Evolutionary conservation across 2,888 invertebrate species (phyloP).

Genomic region (Drepanosiphum platanoidis): DNA sequence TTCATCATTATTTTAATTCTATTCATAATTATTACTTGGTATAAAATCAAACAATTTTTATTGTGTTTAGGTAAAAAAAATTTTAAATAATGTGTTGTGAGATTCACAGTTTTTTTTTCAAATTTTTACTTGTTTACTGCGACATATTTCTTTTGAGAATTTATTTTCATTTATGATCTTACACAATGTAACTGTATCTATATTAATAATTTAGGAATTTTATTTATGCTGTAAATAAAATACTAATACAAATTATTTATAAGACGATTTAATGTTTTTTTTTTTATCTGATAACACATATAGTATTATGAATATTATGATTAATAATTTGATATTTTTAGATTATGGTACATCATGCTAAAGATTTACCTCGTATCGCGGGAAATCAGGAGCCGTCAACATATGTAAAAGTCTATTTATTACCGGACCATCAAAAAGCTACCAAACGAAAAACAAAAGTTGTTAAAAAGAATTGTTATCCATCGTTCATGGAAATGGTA

Average conservation of each 20-base stretch:
- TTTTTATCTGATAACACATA: not conserved
- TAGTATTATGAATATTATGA: not conserved
- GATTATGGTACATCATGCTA: conserved; percentile 90
- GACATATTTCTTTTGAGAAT: too few relatives aligned
- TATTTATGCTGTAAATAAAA: too few relatives aligned
- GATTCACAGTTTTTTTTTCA: too few relatives aligned
- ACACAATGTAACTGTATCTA: too few relatives aligned
- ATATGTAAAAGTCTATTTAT: conserved; percentile 90
- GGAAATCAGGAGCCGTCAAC: conserved; percentile 87
- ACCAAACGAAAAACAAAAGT: conserved; percentile 97
- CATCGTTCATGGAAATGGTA: conserved; percentile 98
- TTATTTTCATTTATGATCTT: too few relatives aligned
- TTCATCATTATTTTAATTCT: too few relatives aligned
- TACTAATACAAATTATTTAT: not conserved
- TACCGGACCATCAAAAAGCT: conserved; percentile 89
- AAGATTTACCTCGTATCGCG: conserved; percentile 82
- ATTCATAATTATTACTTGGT: too few relatives aligned
- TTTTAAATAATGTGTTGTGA: too few relatives aligned
- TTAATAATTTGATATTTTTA: conserved; percentile 33
- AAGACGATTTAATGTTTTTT: not conserved
- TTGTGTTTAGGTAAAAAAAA: too few relatives aligned
- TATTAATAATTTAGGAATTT: too few relatives aligned
- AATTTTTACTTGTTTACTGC: too few relatives aligned
- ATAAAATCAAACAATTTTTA: too few relatives aligned
- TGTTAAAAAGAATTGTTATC: conserved; percentile 89